Conservation (phyloP, 2,797 vertebrate genomes). For the Macropodus opercularis region DNA sequence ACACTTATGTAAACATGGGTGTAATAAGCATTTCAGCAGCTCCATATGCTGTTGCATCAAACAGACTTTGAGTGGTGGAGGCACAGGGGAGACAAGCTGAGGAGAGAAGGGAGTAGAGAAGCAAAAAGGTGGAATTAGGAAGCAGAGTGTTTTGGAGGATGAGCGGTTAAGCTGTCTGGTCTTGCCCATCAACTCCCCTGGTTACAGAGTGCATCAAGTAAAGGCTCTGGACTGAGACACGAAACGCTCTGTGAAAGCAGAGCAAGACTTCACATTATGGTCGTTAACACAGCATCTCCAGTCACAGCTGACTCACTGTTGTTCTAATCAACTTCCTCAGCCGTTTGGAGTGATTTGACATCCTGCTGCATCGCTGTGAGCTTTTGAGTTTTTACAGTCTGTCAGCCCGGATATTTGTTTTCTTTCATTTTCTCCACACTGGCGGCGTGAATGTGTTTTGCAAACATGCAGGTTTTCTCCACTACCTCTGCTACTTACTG, state of each 20-base stretch:
- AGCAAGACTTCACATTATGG: constrained; percentile 6
- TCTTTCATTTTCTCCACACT: constrained; percentile 23
- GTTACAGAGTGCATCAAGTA: constrained; percentile 5
- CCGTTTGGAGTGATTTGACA: constrained; percentile 15
- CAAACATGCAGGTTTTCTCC: constrained; percentile 71
- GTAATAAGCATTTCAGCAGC: constrained; percentile 34
- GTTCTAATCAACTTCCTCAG: constrained; percentile 26
- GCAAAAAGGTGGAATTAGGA: constrained; percentile 8
- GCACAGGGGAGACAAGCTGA: background rate
- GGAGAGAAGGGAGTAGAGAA: background rate
- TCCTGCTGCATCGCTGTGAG: constrained; percentile 18
- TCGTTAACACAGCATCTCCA: constrained; percentile 10
- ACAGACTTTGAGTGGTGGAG: constrained; percentile 13
- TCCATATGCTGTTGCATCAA: constrained; percentile 25
- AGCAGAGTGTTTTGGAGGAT: constrained; percentile 15
- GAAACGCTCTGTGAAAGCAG: constrained; percentile 25
- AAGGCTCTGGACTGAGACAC: constrained; percentile 18
- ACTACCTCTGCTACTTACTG: constrained; percentile 33
- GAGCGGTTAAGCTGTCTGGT: constrained; percentile 24
- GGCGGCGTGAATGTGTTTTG: constrained; percentile 16
- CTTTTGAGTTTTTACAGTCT: constrained; percentile 28
- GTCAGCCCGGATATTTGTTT: constrained; percentile 34
- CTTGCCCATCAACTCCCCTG: constrained; percentile 11
- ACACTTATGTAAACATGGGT: constrained; percentile 45
- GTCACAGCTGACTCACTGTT: background rate